phyloP scores from a whole-genome alignment of 2,797 vertebrate species.

The Falco novaeseelandiae region DNA sequence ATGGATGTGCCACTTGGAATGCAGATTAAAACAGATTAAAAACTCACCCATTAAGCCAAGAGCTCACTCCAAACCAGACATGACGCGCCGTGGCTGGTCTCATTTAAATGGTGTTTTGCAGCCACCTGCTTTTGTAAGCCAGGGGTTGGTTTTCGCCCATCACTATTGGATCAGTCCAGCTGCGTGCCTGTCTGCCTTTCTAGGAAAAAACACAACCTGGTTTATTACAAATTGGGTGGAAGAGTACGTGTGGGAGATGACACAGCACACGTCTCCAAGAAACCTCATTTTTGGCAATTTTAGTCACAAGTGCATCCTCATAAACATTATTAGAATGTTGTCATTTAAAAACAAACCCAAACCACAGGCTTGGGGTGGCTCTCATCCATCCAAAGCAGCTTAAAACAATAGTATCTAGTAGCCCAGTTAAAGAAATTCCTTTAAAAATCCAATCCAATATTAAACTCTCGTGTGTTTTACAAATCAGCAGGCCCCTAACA shows the following conservation, averaged over 20 bases:
- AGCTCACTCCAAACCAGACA: neutral
- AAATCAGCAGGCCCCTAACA: neutral
- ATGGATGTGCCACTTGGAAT: neutral
- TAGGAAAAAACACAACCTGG: neutral
- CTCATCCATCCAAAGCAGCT: neutral
- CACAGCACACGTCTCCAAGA: neutral
- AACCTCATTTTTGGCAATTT: neutral
- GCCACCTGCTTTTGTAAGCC: neutral
- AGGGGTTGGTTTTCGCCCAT: neutral
- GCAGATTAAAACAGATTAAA: neutral
- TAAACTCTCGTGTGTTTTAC: neutral
- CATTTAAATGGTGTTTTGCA: neutral
- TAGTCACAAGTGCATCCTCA: neutral
- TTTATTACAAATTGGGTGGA: neutral
- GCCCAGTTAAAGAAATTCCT: neutral
- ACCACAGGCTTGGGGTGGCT: neutral
- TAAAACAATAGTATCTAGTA: neutral
- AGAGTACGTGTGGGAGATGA: neutral
- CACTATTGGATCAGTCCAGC: neutral
- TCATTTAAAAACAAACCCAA: conserved; percentile 2
- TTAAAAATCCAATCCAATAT: neutral
- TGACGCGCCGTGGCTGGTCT: accelerated
- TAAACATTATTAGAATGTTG: neutral
- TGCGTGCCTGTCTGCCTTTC: neutral
- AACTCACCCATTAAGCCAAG: neutral